Evolutionary conservation across 2,113 vertebrate species (phyloP).

Genomic region (Passerina amoena): DNA sequence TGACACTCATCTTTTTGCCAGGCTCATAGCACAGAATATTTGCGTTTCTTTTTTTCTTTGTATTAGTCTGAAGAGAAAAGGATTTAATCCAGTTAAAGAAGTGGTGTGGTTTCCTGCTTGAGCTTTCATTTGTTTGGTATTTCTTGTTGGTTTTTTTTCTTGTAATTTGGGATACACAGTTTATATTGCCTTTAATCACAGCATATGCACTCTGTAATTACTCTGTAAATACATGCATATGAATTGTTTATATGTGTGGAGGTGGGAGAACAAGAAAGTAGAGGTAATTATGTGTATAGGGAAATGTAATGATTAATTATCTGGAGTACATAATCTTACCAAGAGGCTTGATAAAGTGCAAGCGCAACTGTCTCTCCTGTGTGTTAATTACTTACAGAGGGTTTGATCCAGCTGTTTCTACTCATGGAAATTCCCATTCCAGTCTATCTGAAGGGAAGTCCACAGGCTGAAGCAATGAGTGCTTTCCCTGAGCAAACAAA

Average conservation of each 20-base stretch:
- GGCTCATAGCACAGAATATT: neutral
- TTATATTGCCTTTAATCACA: slow-evolving; percentile 67
- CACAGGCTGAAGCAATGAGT: neutral
- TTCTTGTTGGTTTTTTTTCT: neutral
- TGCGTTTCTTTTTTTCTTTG: neutral
- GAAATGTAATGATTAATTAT: slow-evolving; percentile 73
- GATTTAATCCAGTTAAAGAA: neutral
- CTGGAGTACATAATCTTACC: slow-evolving; percentile 66
- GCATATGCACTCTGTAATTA: slow-evolving; percentile 52
- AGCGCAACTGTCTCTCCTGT: slow-evolving; percentile 53
- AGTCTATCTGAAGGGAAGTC: neutral
- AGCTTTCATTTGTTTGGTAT: slow-evolving; percentile 21
- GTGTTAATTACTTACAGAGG: slow-evolving; percentile 55
- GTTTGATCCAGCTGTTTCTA: slow-evolving; percentile 54
- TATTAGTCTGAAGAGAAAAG: neutral
- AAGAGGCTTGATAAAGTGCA: slow-evolving; percentile 58
- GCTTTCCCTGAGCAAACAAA: neutral
- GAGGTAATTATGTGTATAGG: slow-evolving; percentile 66
- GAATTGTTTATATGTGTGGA: slow-evolving; percentile 54
- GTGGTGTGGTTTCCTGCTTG: neutral
- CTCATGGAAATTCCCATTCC: slow-evolving; percentile 29
- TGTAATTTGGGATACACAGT: slow-evolving; percentile 53
- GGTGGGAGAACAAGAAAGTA: slow-evolving; percentile 53
- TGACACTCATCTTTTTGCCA: neutral
- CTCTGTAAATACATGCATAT: slow-evolving; percentile 58